These are phyloP conservation scores for Pteronotus mesoamericanus DNA, from an alignment of 2,797 vertebrate species.

Conservation along the genomic window DNA sequence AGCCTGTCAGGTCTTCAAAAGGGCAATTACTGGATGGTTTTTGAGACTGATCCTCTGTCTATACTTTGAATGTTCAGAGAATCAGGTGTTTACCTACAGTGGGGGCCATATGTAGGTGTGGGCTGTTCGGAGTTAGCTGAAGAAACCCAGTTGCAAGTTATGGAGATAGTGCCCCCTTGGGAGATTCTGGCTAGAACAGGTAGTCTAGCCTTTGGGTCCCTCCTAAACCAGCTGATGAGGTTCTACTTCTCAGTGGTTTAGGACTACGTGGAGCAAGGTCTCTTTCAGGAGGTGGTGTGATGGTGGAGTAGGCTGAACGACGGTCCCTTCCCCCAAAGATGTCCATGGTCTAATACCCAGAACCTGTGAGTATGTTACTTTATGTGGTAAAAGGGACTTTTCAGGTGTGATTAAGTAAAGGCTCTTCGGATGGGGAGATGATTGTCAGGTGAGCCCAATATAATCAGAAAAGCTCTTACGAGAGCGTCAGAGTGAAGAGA, in stretches of 20 bases:
- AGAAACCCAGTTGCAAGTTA: neutral
- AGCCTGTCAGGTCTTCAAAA: constrained; percentile 48
- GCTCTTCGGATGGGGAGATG: neutral
- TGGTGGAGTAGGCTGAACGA: neutral
- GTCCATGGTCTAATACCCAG: neutral
- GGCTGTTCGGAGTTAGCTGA: neutral
- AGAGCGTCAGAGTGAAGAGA: neutral
- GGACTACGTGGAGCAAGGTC: neutral
- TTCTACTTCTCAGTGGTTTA: neutral
- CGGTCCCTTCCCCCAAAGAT: neutral
- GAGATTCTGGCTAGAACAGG: neutral
- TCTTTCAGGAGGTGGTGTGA: neutral
- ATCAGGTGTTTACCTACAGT: neutral
- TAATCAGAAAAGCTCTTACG: neutral
- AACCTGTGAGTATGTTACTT: neutral
- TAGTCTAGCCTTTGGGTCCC: neutral
- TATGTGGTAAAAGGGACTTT: neutral
- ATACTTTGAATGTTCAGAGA: neutral
- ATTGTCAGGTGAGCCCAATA: neutral
- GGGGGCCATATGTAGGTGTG: neutral
- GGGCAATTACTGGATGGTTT: neutral
- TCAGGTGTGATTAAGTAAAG: neutral
- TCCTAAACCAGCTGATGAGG: neutral
- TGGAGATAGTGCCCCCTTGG: neutral
- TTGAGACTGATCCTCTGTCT: neutral